Evolutionary conservation across 1,140 invertebrate genomes (phyloP).

Genomic region (Drosophila setifemur): DNA sequence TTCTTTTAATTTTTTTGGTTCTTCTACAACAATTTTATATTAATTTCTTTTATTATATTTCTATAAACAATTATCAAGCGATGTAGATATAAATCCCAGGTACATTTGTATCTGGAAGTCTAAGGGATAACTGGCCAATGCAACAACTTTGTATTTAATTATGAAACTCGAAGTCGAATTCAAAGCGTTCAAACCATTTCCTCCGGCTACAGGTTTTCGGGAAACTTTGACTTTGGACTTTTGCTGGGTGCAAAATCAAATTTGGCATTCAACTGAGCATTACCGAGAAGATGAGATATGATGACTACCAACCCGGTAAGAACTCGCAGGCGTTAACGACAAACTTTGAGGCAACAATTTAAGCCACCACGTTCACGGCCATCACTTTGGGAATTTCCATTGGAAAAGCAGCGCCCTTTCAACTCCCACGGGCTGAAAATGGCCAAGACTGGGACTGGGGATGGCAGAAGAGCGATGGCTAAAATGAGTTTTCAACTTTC

Average conservation of each 20-base stretch:
- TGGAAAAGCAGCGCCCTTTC: background rate
- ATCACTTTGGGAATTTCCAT: slow-evolving; percentile 15
- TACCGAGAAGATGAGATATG: background rate
- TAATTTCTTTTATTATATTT: too few relatives aligned
- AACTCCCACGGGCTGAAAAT: background rate
- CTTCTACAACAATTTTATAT: too few relatives aligned
- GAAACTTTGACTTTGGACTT: background rate
- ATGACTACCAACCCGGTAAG: background rate
- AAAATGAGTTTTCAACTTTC: slow-evolving; percentile 29
- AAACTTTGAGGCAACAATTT: slow-evolving; percentile 26
- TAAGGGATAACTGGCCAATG: too few relatives aligned
- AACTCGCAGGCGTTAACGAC: background rate
- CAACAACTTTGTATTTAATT: background rate
- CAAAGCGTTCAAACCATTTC: too few relatives aligned
- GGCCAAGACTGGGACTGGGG: background rate
- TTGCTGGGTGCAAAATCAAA: slow-evolving; percentile 7
- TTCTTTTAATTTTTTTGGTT: too few relatives aligned
- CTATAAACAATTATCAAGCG: too few relatives aligned
- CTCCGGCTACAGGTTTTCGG: too few relatives aligned
- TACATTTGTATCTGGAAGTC: too few relatives aligned
- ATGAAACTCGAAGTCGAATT: background rate
- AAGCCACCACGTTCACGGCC: slow-evolving; percentile 23
- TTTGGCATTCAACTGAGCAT: background rate
- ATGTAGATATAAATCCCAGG: too few relatives aligned
- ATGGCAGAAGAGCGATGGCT: slow-evolving; percentile 20